Evolutionary conservation across 2,888 invertebrate genomes (phyloP).

Genomic region (Synergus gifuensis): DNA sequence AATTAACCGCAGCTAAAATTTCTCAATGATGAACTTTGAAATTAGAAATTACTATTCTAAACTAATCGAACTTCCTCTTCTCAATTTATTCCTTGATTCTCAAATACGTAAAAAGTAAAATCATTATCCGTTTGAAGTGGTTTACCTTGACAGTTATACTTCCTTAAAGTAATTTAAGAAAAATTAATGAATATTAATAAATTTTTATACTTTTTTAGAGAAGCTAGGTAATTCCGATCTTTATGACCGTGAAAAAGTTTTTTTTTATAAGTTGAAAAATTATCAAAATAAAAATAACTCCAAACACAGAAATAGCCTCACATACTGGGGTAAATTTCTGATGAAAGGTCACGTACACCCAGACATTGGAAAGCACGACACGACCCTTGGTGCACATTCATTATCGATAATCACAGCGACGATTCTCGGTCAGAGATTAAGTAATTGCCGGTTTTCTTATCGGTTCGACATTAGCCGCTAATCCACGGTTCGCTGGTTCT

Average conservation of each 20-base stretch:
- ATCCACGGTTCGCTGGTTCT: conserved; percentile 49
- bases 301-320: conserved; percentile 45
- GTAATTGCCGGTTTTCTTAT: conserved; percentile 69
- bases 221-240: background rate
- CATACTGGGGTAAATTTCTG: conserved; percentile 47
- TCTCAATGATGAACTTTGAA: too few relatives aligned
- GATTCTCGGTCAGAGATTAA: conserved; percentile 66
- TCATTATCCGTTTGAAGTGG: background rate
- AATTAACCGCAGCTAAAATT: too few relatives aligned
- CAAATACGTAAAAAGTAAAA: too few relatives aligned
- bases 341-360: conserved; percentile 55
- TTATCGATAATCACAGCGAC: conserved; percentile 67
- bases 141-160: background rate
- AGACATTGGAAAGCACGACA: conserved; percentile 49
- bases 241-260: background rate
- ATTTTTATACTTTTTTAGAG: background rate
- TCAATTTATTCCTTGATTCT: too few relatives aligned
- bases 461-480: conserved; percentile 57
- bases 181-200: background rate
- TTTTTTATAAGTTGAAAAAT: background rate
- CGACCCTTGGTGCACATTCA: conserved; percentile 60
- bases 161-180: background rate
- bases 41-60: too few relatives aligned
- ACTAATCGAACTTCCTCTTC: too few relatives aligned
- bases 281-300: conserved; percentile 13